phyloP scores from a whole-genome alignment of 2,113 vertebrate genomes.

The Nerophis lumbriciformis region DNA sequence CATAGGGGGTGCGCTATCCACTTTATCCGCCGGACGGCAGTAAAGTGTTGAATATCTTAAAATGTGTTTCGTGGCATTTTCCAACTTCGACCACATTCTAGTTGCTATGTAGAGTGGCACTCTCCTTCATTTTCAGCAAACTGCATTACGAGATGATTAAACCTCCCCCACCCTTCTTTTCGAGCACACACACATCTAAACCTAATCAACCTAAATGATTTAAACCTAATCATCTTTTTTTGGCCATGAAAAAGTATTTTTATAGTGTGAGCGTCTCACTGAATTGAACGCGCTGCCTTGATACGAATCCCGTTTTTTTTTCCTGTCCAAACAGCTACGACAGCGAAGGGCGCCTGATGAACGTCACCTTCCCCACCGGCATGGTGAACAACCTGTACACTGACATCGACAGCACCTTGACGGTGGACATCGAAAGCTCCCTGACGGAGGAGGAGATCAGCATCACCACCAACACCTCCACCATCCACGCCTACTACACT shows the following conservation, averaged over 20 bases:
- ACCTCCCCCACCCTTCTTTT: no score
- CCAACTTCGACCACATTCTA: no score
- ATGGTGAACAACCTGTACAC: constrained; percentile 90
- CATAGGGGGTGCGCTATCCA: no score
- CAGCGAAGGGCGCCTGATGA: constrained; percentile 92
- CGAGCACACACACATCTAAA: not conserved
- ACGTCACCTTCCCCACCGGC: constrained; percentile 94
- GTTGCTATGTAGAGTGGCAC: no score
- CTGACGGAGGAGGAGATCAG: constrained; percentile 90
- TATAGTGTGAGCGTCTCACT: no score
- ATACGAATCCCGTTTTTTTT: constrained; percentile 1
- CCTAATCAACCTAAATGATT: constrained; percentile 35
- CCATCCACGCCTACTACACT: constrained; percentile 88
- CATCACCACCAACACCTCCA: constrained; percentile 91
- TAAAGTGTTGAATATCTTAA: no score
- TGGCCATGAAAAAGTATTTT: not conserved
- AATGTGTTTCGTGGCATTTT: no score
- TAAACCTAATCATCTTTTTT: constrained; percentile 25
- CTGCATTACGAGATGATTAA: no score
- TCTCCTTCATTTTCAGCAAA: no score
- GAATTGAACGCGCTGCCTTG: no score
- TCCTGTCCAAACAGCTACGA: constrained; percentile 79
- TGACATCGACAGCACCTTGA: constrained; percentile 86
- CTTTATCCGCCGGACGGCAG: no score
- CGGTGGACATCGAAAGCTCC: constrained; percentile 89